These are phyloP conservation scores for Diloba caeruleocephala DNA, from an alignment of 2,888 invertebrate genomes.

Conservation along the genomic window DNA sequence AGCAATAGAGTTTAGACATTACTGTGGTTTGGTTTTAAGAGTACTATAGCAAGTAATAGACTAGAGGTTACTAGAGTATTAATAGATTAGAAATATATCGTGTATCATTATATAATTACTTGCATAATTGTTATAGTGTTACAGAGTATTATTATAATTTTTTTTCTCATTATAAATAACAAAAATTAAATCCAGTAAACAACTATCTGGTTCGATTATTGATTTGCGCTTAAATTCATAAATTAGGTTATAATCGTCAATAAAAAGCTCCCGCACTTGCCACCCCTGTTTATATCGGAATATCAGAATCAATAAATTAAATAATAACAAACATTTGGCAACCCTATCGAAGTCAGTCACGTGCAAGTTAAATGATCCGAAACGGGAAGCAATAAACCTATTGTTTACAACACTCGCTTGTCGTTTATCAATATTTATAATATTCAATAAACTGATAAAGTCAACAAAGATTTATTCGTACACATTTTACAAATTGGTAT, in stretches of 20 bases:
- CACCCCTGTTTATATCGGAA: conserved; percentile 40
- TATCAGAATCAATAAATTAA: conserved; percentile 67
- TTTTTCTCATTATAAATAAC: neutral
- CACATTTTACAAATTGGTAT: conserved; percentile 30
- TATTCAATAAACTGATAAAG: conserved; percentile 67
- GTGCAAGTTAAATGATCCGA: conserved; percentile 83
- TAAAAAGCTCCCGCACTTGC: conserved; percentile 39
- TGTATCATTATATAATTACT: too few relatives aligned
- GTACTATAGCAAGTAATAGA: too few relatives aligned
- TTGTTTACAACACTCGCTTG: conserved; percentile 79
- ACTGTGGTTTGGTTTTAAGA: too few relatives aligned
- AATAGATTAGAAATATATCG: too few relatives aligned
- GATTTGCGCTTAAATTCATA: conserved; percentile 24
- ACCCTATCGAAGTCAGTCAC: conserved; percentile 78
- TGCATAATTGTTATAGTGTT: too few relatives aligned
- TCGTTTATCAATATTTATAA: conserved; percentile 82
- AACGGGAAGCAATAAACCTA: conserved; percentile 85
- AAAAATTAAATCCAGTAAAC: neutral
- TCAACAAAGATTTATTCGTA: conserved; percentile 48
- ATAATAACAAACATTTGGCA: conserved; percentile 75
- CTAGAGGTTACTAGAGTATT: too few relatives aligned
- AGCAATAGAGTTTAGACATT: too few relatives aligned
- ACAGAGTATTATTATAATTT: too few relatives aligned
- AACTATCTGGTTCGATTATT: conserved; percentile 16
- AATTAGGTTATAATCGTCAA: conserved; percentile 40